Conservation (phyloP, 2,113 vertebrate genomes). For the Murina feae region DNA sequence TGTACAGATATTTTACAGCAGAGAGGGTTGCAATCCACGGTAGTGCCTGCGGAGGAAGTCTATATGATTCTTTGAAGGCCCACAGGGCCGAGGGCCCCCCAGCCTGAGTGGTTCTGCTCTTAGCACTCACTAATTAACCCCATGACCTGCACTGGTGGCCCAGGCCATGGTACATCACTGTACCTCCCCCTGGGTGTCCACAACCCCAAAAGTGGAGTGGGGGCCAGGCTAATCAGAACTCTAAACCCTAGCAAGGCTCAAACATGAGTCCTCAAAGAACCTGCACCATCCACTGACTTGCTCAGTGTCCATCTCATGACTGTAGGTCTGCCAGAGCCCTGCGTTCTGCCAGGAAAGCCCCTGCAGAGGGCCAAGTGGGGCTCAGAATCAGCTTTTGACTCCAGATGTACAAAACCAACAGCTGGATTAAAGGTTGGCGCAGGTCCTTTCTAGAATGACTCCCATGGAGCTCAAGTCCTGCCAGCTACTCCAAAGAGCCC, state of each 20-base stretch:
- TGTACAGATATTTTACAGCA: accelerated
- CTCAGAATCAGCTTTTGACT: too few species aligned
- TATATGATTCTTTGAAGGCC: neutral
- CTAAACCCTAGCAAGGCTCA: neutral
- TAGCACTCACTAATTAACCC: accelerated
- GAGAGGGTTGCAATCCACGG: neutral
- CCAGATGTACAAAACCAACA: too few species aligned
- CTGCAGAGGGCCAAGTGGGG: neutral
- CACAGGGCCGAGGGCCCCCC: neutral
- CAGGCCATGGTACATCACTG: neutral
- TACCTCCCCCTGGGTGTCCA: neutral
- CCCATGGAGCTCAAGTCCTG: neutral
- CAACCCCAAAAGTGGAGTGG: neutral
- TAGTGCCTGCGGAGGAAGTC: accelerated
- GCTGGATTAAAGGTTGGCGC: neutral
- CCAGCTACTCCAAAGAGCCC: neutral
- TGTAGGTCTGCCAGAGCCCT: neutral
- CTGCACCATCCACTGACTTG: accelerated
- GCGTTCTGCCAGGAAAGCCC: neutral
- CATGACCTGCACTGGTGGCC: neutral
- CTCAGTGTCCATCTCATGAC: accelerated
- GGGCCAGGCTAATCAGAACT: neutral
- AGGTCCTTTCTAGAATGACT: neutral
- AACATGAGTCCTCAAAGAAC: neutral
- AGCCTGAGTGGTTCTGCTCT: accelerated